Percentiles rank a stretch among this genome's conserved stretches.
phyloP scores from a whole-genome alignment of 1,140 invertebrate species.

The Subanguina moxae region DNA sequence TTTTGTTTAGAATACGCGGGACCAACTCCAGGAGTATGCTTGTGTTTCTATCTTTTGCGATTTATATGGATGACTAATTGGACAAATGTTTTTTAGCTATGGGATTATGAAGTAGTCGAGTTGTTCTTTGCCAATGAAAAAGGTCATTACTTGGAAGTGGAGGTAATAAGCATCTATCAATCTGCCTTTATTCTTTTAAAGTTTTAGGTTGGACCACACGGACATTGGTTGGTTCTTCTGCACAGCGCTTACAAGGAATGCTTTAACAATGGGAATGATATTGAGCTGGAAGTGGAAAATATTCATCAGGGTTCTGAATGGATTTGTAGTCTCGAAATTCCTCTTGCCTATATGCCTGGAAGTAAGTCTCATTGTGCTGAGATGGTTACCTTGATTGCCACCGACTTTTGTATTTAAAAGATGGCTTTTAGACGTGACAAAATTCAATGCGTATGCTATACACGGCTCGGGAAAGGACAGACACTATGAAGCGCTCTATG shows the following conservation, averaged over 20 bases:
- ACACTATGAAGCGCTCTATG: conserved; percentile 63
- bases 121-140: conserved; percentile 57
- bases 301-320: conserved; percentile 44
- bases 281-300: conserved; percentile 53
- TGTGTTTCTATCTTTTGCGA: neutral
- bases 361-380: conserved; percentile 29
- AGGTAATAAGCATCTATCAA: conserved; percentile 11
- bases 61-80: neutral
- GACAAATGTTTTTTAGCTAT: conserved; percentile 40
- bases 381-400: too few species aligned
- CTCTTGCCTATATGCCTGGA: conserved; percentile 56
- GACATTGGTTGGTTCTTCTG: conserved; percentile 57
- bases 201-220: conserved; percentile 52
- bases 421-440: conserved; percentile 58
- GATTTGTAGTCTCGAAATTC: conserved; percentile 56
- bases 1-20: conserved; percentile 37
- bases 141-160: conserved; percentile 56
- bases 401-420: neutral
- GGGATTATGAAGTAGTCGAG: conserved; percentile 56
- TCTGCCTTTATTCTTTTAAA: neutral
- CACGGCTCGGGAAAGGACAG: conserved; percentile 62
- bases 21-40: conserved; percentile 42
- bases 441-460: conserved; percentile 66
- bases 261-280: conserved; percentile 53
- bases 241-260: conserved; percentile 47